These are phyloP conservation scores for Leucoptera coffeella DNA, from an alignment of 2,888 invertebrate species.

Conservation along the genomic window DNA sequence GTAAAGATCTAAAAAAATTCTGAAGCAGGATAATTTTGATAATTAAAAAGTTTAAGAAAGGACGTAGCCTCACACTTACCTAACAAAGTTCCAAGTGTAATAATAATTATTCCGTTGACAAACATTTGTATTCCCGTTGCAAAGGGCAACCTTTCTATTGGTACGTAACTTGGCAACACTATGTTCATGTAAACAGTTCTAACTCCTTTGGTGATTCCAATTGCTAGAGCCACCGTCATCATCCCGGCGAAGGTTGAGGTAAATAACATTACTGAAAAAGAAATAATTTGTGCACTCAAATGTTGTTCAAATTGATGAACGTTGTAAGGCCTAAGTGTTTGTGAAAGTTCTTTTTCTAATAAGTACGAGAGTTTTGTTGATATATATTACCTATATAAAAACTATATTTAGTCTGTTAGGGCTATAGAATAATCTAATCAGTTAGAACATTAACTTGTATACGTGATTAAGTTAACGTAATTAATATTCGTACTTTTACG, in stretches of 20 bases:
- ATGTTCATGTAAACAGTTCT: conserved; percentile 64
- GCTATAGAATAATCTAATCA: too few species aligned
- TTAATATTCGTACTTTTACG: too few species aligned
- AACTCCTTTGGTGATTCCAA: conserved; percentile 64
- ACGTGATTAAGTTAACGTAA: too few species aligned
- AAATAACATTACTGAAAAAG: conserved; percentile 37
- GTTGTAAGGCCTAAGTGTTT: too few species aligned
- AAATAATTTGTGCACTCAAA: background rate
- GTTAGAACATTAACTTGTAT: too few species aligned
- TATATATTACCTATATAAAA: too few species aligned
- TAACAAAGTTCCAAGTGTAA: conserved; percentile 56
- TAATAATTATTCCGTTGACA: conserved; percentile 57
- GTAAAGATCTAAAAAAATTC: too few species aligned
- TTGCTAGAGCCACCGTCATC: conserved; percentile 44
- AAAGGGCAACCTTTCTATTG: conserved; percentile 58
- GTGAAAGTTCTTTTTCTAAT: too few species aligned
- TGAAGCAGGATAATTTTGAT: too few species aligned
- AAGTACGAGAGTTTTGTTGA: too few species aligned
- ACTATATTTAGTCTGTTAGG: too few species aligned
- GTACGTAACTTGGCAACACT: conserved; percentile 63
- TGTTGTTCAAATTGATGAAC: background rate
- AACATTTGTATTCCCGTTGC: conserved; percentile 68
- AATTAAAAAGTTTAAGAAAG: background rate
- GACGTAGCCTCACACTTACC: conserved; percentile 28
- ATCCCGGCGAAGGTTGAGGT: conserved; percentile 31